Base-by-base conservation (phyloP, 2,797 vertebrate species). In the Anguilla megastoma region DNA sequence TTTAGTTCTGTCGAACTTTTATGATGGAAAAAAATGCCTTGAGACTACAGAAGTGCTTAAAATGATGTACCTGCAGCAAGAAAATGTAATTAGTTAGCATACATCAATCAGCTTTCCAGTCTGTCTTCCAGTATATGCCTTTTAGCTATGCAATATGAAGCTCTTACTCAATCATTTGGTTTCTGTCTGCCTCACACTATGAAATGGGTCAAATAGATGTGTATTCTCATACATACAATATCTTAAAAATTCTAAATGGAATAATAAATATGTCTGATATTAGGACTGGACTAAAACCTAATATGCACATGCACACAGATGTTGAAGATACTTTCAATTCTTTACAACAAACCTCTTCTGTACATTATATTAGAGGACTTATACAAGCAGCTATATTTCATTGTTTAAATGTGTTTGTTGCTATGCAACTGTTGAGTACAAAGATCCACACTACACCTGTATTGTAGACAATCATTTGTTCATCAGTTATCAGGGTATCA, bases 371-470 rank as follows among this genome's bases (percentile, higher is more conserved):
- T 80, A 84, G 86, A 88, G 88, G 91, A 91, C 87, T 89, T 91
- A 89, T 90, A 89, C 90, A 90, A 86, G 89, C 92, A 94, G 92
- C 92, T 93, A 91, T 92, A 93, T 92, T 92, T 94, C 92, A 93
- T 94, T 93, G 91, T 94, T 92, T 94, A 36, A 94, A 92, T 95
- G 93, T 95, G 94, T 96, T 95, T 95, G 96, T 97, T 96, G 94
- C 96, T 96, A 94, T 97, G 96, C 97, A 97, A 97, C 96, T 96
- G 91, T 95, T 93, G 93, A 95, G 93, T 91, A 90, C 94, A 94
- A 94, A 90, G 86, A 90, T 89, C 94, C 93, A 90, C 93, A 89
- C 92, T 89, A 90, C 92, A 45, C 8, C 90, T 93, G 93, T 95
- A 86, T 93, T 88, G 88, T 89, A 89, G 96, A 97, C 97, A 98